Evolutionary conservation across 1,140 invertebrate genomes (phyloP), one percentile per base, ranked within the genome.

Genomic region (Zaprionus lachaisei): DNA sequence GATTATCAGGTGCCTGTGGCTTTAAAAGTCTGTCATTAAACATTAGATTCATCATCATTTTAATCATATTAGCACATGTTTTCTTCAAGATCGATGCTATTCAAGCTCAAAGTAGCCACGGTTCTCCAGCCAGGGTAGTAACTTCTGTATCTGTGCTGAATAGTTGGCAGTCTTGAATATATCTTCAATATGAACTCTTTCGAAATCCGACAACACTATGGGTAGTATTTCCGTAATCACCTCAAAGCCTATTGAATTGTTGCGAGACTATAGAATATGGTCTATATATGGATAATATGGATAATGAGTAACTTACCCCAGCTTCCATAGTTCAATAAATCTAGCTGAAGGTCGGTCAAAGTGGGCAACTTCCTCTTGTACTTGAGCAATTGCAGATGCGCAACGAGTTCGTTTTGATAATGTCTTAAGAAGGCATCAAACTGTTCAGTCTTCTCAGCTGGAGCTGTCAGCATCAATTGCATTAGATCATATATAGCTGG

Each of bases 121-220:
- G 73, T 85, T 82, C 38, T 89, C 81, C 47, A 89, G 20, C 85
- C 85, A 91, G n/a, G 85, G 85, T 20, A 89, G 31, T 12, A 89
- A 28, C 24, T 80, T 74, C 5, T 71, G 63, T 1, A 91, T 31
- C 57, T 91, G 69, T 2, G 44, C 17, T 1, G 62, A 61, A 38
- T 80, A 91, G 2, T 38, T 47, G 0, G 47, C 9, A 9, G 65
- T 60, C 49, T 47, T 80, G 9, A 82, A 85, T 1, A 85, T 6
- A 41, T 85, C 85, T 6, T 80, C 70, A 1, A 69, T 17, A 51
- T 82, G 67, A 6, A 41, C 22, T 26, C 28, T 54, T 2, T 31
- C 34, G 22, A 74, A 76, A 9, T 80, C 64, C 6, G 76, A 71
- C 20, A 90, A 28, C 2, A 77, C 22, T 17, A 85, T 61, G 0